Evolutionary conservation across 2,113 vertebrate species (phyloP).

Genomic region (Phasianus colchicus): DNA sequence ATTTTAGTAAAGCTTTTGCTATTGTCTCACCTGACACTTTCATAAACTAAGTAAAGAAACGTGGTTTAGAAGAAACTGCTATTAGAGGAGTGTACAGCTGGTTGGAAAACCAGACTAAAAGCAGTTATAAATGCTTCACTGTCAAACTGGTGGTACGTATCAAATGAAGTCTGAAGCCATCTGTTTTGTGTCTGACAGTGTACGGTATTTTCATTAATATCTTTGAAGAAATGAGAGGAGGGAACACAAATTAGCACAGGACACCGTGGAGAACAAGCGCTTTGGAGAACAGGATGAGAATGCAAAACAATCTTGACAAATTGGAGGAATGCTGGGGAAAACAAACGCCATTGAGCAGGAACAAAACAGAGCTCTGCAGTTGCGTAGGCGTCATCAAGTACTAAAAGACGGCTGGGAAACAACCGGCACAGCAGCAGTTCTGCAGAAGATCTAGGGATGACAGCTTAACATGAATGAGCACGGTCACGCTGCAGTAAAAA

Average conservation of each 20-base stretch:
- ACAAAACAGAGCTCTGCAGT: background rate
- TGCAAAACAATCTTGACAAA: slow-evolving; percentile 47
- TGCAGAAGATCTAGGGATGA: background rate
- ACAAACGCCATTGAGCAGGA: background rate
- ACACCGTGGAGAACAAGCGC: slow-evolving; percentile 44
- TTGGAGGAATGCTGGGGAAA: background rate
- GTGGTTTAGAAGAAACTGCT: background rate
- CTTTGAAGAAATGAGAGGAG: background rate
- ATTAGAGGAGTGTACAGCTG: slow-evolving; percentile 41
- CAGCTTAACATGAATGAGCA: slow-evolving; percentile 1
- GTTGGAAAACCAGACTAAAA: slow-evolving; percentile 59
- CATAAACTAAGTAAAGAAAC: slow-evolving; percentile 42
- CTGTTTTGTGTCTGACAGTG: slow-evolving; percentile 68
- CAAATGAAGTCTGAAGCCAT: slow-evolving; percentile 71
- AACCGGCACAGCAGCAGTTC: background rate
- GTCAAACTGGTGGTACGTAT: slow-evolving; percentile 51
- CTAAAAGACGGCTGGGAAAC: background rate
- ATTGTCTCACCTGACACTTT: slow-evolving; percentile 44
- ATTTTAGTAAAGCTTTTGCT: slow-evolving; percentile 38
- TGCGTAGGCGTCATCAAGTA: background rate
- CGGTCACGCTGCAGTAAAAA: slow-evolving; percentile 32
- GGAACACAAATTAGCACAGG: slow-evolving; percentile 54
- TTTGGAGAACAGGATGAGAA: slow-evolving; percentile 41
- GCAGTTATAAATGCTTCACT: slow-evolving; percentile 63
- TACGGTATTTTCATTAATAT: slow-evolving; percentile 67